Evolutionary conservation across 2,888 invertebrate genomes (phyloP), one percentile per base, ranked within the genome.

Genomic region (Campoplex capitator): DNA sequence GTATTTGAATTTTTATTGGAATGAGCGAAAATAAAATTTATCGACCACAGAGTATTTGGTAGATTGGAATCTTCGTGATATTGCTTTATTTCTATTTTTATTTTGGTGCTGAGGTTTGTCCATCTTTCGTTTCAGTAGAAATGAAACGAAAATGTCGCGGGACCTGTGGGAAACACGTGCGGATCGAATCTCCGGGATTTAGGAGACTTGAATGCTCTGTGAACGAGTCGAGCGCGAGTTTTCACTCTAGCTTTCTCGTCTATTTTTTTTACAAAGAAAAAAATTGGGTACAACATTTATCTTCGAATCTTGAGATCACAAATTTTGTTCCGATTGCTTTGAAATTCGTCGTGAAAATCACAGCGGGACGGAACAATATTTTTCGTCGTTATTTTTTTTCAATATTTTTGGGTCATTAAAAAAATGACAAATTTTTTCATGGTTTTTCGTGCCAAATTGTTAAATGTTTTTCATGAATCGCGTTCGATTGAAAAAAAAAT

Each of bases 181-280:
- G 58, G 84, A 75, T 78, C 82, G 73, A 56, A n/a, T 79, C 67
- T 83, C 68, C 42, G 38, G 67, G 58, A 54, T 73, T 65, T 38
- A 54, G 80, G 80, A 86, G 86, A 86, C 84, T 86, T 81, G 84
- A 86, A 86, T 86, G 86, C 86, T 84, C 68, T 68, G 73, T 68
- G 48, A 67, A 54, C 80, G 73, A 81, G 80, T 54, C 77, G 79
- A 58, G 38, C 54, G 13, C 32, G 74, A 70, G 28, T 16, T 58
- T 84, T 62, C 78, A 67, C 83, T 45, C 48, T 28, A 32, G 65
- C 77, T 35, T 62, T 32, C n/a, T n/a, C 65, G 18, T 48, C 51
- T 13, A 18, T 74, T 42, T 56, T 51, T 56, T 74, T 16, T 38
- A 45, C 45, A 0, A 32, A 7, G 62, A 58, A 58, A 32, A 23